Evolutionary conservation across 2,113 vertebrate genomes (phyloP).

Genomic region (Falco punctatus): DNA sequence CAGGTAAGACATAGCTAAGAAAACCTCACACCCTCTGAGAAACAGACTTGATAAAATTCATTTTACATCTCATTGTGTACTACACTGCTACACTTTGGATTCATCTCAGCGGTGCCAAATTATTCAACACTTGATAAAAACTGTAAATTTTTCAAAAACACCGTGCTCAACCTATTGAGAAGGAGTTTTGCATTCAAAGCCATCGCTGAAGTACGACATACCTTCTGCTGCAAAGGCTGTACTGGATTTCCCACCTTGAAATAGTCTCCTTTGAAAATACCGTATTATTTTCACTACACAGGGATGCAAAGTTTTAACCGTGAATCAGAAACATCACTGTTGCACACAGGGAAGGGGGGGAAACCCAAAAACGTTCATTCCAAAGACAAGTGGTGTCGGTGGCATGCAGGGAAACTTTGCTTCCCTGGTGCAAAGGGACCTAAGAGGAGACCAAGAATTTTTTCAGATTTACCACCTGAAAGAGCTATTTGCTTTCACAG

Average conservation of each 20-base stretch:
- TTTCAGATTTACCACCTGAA: neutral
- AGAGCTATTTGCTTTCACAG: neutral
- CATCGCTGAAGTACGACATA: neutral
- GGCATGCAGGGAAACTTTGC: neutral
- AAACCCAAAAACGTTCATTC: neutral
- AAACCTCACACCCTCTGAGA: neutral
- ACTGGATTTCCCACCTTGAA: neutral
- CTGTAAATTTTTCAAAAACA: neutral
- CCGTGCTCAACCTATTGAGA: neutral
- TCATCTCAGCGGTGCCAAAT: neutral
- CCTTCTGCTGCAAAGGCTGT: neutral
- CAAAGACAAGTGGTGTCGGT: neutral
- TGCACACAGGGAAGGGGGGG: neutral
- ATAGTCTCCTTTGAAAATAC: neutral
- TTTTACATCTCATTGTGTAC: neutral
- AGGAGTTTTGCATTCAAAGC: neutral
- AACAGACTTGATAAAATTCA: neutral
- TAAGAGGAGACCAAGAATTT: neutral
- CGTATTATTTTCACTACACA: neutral
- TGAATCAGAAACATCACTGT: neutral
- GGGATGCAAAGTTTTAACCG: neutral
- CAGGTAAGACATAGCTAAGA: neutral
- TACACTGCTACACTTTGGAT: neutral
- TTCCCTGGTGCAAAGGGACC: neutral
- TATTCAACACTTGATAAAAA: neutral